Base-by-base conservation (phyloP, 1,140 invertebrate species). In the Phocides pigmalion region DNA sequence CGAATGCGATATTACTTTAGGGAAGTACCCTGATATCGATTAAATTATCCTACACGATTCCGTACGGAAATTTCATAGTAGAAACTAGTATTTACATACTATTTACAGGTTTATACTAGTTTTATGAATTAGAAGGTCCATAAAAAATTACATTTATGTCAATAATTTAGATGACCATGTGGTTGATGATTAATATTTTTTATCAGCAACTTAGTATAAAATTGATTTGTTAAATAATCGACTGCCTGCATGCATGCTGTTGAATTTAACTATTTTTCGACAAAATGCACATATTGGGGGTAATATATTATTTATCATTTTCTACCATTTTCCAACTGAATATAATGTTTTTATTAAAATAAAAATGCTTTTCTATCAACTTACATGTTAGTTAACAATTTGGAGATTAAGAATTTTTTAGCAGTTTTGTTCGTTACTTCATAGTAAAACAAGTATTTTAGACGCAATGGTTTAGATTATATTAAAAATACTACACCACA, bases 21-120 rank as follows among this genome's bases (percentile, higher is more conserved):
- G 82, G 87, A 82, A 74, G 76, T 89, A 89, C 87, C 87, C 87
- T 89, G 87, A 89, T 89, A 89, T 86, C 76, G 79, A 83, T 81
- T 84, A 56, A 41, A 56, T 16, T 42, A 56, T 39, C 25, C 19
- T 41, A 59, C 20, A 28, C 28, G 62, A 46, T 65, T 74, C 63
- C 67, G 53, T 66, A 61, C 42, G 69, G 66, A 72, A 70, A 70
- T 74, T 70, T 66, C 64, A 50, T 70, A 72, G 46, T 82, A 77
- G 76, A 75, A 72, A 68, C 79, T 83, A 85, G 68, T 85, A 87
- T 87, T 77, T 85, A 86, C 83, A 87, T 35, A 41, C 1, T 85
- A 88, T 84, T 64, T 82, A 85, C 79, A 82, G 15, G 17, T 37
- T 67, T 54, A 42, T 46, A 17, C 68, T 76, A 70, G 66, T 47